Evolutionary conservation across 2,797 vertebrate genomes (phyloP), one percentile per base, ranked within the genome.

Genomic region (Parambassis ranga): DNA sequence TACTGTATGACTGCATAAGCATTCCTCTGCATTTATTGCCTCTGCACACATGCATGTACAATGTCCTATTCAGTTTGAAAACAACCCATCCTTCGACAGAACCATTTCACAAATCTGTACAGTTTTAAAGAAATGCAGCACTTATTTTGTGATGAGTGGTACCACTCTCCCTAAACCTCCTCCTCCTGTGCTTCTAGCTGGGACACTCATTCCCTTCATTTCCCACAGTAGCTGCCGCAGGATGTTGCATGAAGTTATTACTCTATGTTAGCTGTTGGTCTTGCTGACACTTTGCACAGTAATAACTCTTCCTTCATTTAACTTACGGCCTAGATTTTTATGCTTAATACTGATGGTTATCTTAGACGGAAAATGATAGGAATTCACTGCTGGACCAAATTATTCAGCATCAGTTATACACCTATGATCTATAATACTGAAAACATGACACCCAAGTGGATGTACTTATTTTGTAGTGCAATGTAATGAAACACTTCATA

Each of bases 21-120:
- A 4, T 33, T 27, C 46, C 5, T 22, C 28, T 49, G 72, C 44
- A 55, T 71, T 72, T 64, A 59, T 63, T 79, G 55, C 52, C 74
- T 70, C 22, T 6, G 19, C 16, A 39, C 26, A 32, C 51, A 42
- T 30, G 10, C 2, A 5, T 27, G 22, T 8, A 43, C 43, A 59
- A 36, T 33, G 52, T 39, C 11, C 23, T 23, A 3, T 50, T n/a
- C n/a, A n/a, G n/a, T n/a, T n/a, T n/a, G n/a, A n/a, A n/a, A n/a
- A n/a, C n/a, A n/a, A n/a, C n/a, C n/a, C n/a, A n/a, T 27, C 38
- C 10, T 18, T 33, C n/a, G 14, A 55, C 47, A 11, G 32, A 4
- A 49, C 27, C 28, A 19, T 52, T 27, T 33, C 30, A 57, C 27
- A 8, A 42, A 47, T 46, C 27, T 39, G 27, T 35, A 10, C 7